A percentile compares a stretch with the other conserved stretches of the same genome.
Evolutionary conservation across 2,888 invertebrate genomes (phyloP).

Genomic region (Tromatobia lineatoria): DNA sequence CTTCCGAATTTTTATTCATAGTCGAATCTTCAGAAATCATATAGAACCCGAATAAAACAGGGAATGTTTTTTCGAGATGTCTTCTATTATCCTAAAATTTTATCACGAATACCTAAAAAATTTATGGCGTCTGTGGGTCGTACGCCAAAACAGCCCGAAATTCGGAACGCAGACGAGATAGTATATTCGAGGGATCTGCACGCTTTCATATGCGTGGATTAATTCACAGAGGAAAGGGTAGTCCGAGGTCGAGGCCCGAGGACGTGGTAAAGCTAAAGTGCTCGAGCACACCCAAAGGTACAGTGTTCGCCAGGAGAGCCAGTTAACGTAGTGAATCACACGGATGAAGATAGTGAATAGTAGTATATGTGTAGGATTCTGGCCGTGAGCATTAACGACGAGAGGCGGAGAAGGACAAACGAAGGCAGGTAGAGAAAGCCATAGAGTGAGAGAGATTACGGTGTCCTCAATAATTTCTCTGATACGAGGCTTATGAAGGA

Average conservation of each 20-base stretch:
- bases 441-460: constrained; percentile 33
- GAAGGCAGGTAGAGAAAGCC: constrained; percentile 21
- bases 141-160: no score
- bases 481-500: constrained; percentile 75
- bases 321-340: constrained; percentile 50
- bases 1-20: no score
- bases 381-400: constrained; percentile 50
- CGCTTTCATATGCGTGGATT: constrained; percentile 41
- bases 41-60: no score
- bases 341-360: constrained; percentile 45
- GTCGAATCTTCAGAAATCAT: no score
- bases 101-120: background rate
- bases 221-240: background rate
- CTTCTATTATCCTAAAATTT: background rate
- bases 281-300: constrained; percentile 10
- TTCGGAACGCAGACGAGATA: no score
- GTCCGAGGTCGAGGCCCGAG: background rate
- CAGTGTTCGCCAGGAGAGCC: background rate
- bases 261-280: background rate
- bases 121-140: no score
- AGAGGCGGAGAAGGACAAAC: constrained; percentile 20
- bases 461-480: constrained; percentile 72
- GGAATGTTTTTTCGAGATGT: no score
- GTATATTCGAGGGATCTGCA: constrained; percentile 21
- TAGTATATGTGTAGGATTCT: constrained; percentile 40